phyloP scores from a whole-genome alignment of 1,140 invertebrate genomes.

The Nixonia krombeini region DNA sequence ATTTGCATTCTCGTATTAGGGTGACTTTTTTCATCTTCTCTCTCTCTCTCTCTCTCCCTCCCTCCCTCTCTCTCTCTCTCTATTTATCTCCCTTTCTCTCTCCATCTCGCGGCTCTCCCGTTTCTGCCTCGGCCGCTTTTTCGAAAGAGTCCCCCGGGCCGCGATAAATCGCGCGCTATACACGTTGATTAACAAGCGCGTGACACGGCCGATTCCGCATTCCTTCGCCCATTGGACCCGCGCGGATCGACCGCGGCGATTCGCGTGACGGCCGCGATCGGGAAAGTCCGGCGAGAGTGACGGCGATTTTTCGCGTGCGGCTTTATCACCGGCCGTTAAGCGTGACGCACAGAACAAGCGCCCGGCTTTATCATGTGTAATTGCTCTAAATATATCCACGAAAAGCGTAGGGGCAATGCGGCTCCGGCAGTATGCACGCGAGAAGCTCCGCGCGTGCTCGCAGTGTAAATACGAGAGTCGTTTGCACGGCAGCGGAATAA shows the following conservation, averaged over 20 bases:
- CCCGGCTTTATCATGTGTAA: constrained; percentile 35
- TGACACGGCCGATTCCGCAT: too few relatives aligned
- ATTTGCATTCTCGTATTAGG: constrained; percentile 48
- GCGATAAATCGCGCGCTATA: too few relatives aligned
- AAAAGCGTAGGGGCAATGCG: constrained; percentile 4
- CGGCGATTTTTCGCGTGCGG: constrained; percentile 9
- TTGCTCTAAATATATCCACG: constrained; percentile 38
- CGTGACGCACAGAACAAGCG: constrained; percentile 37
- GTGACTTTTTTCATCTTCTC: constrained; percentile 36
- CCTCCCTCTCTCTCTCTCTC: too few relatives aligned
- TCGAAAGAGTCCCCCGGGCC: too few relatives aligned
- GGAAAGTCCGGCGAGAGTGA: background rate
- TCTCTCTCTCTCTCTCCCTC: background rate
- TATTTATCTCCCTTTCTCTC: too few relatives aligned
- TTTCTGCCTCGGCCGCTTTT: too few relatives aligned
- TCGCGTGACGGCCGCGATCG: background rate
- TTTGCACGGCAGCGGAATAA: too few relatives aligned
- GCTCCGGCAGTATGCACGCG: constrained; percentile 23
- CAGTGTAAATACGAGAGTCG: constrained; percentile 13
- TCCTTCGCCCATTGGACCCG: too few relatives aligned
- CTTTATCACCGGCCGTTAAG: constrained; percentile 19
- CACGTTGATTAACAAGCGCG: too few relatives aligned
- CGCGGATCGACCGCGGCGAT: too few relatives aligned
- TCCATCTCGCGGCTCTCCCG: too few relatives aligned
- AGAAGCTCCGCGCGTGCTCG: constrained; percentile 29